Conservation (phyloP, 2,797 vertebrate genomes). For the Danio tinwini region DNA sequence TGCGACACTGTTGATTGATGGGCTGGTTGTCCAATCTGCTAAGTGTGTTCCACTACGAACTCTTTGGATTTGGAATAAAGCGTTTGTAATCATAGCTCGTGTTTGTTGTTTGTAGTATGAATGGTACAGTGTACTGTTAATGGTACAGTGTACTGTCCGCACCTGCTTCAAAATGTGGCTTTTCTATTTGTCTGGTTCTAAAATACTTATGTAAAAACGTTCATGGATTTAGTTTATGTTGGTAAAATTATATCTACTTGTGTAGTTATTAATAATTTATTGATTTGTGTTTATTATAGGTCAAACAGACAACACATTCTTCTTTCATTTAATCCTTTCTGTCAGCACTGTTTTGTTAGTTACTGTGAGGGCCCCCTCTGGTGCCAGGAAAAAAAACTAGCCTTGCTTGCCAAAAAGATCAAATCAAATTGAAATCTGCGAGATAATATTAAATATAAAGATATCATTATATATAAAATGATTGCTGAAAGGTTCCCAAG, state of each 20-base stretch:
- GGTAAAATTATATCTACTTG: too few species aligned
- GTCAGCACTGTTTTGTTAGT: not conserved
- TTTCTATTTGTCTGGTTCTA: not conserved
- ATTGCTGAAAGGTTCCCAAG: too few species aligned
- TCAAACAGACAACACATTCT: not conserved
- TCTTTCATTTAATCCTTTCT: not conserved
- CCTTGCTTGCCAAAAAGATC: not conserved
- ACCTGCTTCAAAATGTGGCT: not conserved
- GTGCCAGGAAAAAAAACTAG: not conserved
- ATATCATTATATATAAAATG: too few species aligned
- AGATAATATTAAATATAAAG: too few species aligned
- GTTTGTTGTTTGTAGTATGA: not conserved
- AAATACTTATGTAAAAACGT: too few species aligned
- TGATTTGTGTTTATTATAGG: not conserved
- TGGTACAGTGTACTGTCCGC: not conserved
- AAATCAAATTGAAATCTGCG: not conserved
- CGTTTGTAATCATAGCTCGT: not conserved
- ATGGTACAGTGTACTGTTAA: not conserved
- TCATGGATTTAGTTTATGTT: too few species aligned
- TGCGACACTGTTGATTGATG: conserved; percentile 42
- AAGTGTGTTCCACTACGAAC: not conserved
- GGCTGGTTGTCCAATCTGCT: conserved; percentile 39
- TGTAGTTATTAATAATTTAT: not conserved
- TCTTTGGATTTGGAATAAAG: not conserved
- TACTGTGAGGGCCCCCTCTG: conserved; percentile 1